phyloP scores from a whole-genome alignment of 2,113 vertebrate species.

The Asarcornis scutulata region DNA sequence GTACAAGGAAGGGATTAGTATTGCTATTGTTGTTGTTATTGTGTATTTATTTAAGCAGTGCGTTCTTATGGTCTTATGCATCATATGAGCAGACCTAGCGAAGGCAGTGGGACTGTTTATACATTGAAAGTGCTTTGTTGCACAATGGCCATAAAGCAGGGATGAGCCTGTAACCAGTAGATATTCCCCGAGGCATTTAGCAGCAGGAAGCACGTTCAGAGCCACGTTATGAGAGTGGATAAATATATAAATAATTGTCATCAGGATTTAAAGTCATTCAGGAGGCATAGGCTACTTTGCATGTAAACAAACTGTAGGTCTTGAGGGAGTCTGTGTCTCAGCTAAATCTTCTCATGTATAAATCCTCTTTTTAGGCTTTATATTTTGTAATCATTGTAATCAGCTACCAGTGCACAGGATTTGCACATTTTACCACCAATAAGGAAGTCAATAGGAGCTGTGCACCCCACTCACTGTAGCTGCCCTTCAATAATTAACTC shows the following conservation, averaged over 20 bases:
- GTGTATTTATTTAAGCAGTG: background rate
- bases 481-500: constrained; percentile 41
- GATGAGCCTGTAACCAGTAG: background rate
- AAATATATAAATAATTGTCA: constrained; percentile 21
- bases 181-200: background rate
- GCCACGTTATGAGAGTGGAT: background rate
- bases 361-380: constrained; percentile 68
- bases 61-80: background rate
- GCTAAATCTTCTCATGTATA: constrained; percentile 51
- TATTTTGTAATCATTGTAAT: constrained; percentile 54
- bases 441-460: constrained; percentile 35
- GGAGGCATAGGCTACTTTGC: constrained; percentile 14
- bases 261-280: constrained; percentile 19
- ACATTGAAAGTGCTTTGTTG: constrained; percentile 25
- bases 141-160: background rate
- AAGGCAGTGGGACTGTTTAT: background rate
- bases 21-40: background rate
- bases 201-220: background rate
- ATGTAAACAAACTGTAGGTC: constrained; percentile 63
- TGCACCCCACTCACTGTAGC: background rate
- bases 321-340: constrained; percentile 32
- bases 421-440: constrained; percentile 52
- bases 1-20: background rate
- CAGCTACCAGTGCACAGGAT: constrained; percentile 42
- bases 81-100: background rate